Evolutionary conservation across 2,888 invertebrate genomes (phyloP), one percentile per base, ranked within the genome.

Genomic region (Agrilus mali): DNA sequence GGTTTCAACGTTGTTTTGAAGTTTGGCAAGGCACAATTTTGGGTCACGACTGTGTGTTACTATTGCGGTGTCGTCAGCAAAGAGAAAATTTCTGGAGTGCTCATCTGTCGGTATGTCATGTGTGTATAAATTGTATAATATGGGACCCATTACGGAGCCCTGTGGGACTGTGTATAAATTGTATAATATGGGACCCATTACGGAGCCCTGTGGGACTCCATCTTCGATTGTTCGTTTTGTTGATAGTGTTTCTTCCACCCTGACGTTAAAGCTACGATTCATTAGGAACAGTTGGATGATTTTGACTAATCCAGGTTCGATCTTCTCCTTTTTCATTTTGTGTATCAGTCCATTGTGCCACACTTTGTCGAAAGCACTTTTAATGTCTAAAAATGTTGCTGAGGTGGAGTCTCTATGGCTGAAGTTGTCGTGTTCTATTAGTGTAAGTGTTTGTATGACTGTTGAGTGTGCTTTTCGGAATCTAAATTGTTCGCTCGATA

Each of bases 111-210:
- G 42, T 8, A 42, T 3, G 20, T 42, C 13, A 22, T 15, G 14
- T 6, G 34, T 17, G 17, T 22, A 42, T 16, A 37, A n/a, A 36
- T 36, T 42, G 22, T 16, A 41, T 8, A 41, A n/a, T 1, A 33
- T 38, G 7, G 38, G 33, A 13, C 37, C 33, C 22, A 42, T 15
- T 15, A 42, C 20, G 7, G 14, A 35, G 2, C 33, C 42, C 20
- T 42, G 41, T 12, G 41, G 36, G n/a, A 36, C 36, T 5, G n/a
- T n/a, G n/a, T n/a, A n/a, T n/a, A 37, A n/a, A 36, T 36, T 42
- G 22, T 16, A 41, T 8, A 41, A n/a, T 1, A 33, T 38, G 7
- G 38, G 33, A 13, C 37, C 33, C 22, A 42, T 15, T 15, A 42
- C 20, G 7, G 14, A 35, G 2, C 33, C 42, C 20, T 42, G 41